Evolutionary conservation across 2,888 invertebrate species (phyloP), one percentile per base, ranked within the genome.

Genomic region (Mesorhabditis sp.): DNA sequence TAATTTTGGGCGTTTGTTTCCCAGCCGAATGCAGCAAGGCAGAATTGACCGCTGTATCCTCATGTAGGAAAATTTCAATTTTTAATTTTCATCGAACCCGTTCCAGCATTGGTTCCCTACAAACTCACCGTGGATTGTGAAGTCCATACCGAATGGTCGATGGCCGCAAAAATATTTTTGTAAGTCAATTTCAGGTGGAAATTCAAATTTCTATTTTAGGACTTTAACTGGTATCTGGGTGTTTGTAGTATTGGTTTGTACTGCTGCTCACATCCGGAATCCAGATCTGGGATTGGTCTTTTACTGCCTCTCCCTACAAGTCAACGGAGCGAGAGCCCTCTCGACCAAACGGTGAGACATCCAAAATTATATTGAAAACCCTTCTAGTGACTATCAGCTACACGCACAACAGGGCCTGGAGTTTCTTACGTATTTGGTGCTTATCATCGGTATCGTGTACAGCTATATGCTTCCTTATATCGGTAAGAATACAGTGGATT

Each of bases 401-500:
- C 77, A 80, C 64, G 69, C 69, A 13, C 74, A 78, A 1, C 78
- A 79, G 43, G 80, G 80, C 13, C 68, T 78, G 6, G 76, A 77
- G 45, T 74, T 80, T 45, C 15, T 76, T 6, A 65, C 79, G 2
- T 75, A 76, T 61, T 70, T 82, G 67, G 61, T 73, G 13, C 69
- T 84, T 4, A 72, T 83, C 41, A 70, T 70, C 28, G 84, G 84
- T 65, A 74, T 80, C 70, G 80, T 82, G 42, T 84, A 82, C 73
- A 82, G 78, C 67, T 66, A 78, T 5, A 80, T 83, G 74, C 78
- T 82, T 62, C 84, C 84, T 4, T 84, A 82, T 67, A 78, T 84
- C 67, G 84, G 83, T 83, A 4, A 62, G 70, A 68, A 5, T 2
- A 10, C 42, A 50, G n/a, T 13, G n/a, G 58, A 50, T 10, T 13